A percentile compares a stretch with the other conserved stretches of the same genome.
Conservation (phyloP, 2,113 vertebrate species). For the Telmatochromis brachygnathus region DNA sequence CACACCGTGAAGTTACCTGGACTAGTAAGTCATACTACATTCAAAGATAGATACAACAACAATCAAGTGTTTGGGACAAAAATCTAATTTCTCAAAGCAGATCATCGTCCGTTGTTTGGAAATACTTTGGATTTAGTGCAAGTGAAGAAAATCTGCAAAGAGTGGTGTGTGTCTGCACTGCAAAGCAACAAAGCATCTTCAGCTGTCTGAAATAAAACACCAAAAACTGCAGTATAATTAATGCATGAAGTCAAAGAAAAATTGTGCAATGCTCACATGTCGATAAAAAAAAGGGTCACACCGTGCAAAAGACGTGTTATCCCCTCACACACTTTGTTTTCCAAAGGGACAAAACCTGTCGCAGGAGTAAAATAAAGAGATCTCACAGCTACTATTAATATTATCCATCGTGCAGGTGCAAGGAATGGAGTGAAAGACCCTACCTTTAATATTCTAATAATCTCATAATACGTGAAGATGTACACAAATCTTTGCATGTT, state of each 20-base stretch:
- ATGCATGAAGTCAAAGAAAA: not conserved
- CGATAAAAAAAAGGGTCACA: not conserved
- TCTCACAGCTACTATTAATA: not conserved
- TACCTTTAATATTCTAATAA: not conserved
- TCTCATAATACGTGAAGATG: not conserved
- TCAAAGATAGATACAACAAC: not conserved
- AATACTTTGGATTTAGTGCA: not conserved
- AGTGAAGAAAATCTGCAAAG: not conserved
- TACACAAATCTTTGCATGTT: not conserved
- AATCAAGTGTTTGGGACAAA: not conserved
- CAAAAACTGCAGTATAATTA: not conserved
- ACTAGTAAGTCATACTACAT: not conserved
- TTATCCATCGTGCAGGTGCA: not conserved
- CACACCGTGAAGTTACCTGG: not conserved
- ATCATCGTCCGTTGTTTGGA: not conserved
- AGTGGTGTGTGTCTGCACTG: not conserved
- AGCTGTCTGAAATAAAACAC: not conserved
- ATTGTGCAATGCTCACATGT: not conserved
- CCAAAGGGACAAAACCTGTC: not conserved
- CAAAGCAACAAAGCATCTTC: not conserved
- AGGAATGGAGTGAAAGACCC: not conserved
- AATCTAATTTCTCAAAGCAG: not conserved
- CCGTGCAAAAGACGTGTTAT: not conserved
- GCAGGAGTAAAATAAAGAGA: not conserved
- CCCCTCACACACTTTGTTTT: not conserved